Evolutionary conservation across 35 echinoderm and acorn worm genomes (phyloP).

Genomic region (Strongylocentrotus purpuratus): DNA sequence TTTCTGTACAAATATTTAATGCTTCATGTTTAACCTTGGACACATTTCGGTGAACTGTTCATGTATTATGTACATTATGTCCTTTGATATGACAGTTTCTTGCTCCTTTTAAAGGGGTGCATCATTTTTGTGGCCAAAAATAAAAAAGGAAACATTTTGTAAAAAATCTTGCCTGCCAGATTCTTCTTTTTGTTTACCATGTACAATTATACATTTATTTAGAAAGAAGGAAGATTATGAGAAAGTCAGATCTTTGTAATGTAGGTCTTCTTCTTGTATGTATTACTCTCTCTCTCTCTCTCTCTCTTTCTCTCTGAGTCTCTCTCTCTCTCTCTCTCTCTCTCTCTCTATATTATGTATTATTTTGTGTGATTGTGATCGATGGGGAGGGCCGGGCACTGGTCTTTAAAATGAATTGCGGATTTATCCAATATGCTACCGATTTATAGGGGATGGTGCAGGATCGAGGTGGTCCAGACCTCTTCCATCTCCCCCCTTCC

Average conservation of each 20-base stretch:
- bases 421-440: too few relatives aligned
- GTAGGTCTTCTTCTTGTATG: not conserved
- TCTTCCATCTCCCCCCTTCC: too few relatives aligned
- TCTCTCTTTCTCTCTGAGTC: too few relatives aligned
- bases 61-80: not conserved
- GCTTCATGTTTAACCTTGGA: not conserved
- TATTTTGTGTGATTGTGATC: too few relatives aligned
- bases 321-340: too few relatives aligned
- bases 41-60: not conserved
- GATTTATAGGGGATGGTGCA: too few relatives aligned
- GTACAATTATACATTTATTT: not conserved
- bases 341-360: too few relatives aligned
- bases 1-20: not conserved
- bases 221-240: too few relatives aligned
- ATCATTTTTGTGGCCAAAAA: constrained; percentile 18
- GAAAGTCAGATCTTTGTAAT: not conserved
- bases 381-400: too few relatives aligned
- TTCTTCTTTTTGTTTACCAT: not conserved
- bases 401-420: too few relatives aligned
- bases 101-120: not conserved
- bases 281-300: too few relatives aligned
- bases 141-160: not conserved
- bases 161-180: not conserved
- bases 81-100: not conserved
- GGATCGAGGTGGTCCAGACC: too few relatives aligned